phyloP scores from a whole-genome alignment of 2,113 vertebrate species.

The Tichodroma muraria region DNA sequence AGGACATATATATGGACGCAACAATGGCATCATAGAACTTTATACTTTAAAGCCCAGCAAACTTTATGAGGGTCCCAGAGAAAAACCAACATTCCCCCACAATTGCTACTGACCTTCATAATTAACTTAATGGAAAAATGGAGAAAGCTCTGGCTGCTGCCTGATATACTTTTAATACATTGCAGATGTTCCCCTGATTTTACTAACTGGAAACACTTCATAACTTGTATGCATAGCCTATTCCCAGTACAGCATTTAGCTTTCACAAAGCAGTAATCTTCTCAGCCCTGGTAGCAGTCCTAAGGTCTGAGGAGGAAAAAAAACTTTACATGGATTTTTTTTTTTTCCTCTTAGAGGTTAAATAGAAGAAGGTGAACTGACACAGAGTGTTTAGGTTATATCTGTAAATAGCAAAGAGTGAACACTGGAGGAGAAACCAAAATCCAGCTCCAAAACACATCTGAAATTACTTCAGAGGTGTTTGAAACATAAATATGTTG shows the following conservation, averaged over 20 bases:
- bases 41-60: neutral
- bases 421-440: neutral
- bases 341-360: neutral
- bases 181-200: constrained; percentile 30
- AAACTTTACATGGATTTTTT: neutral
- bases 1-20: no score
- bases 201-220: constrained; percentile 22
- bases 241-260: neutral
- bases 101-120: neutral
- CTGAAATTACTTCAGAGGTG: neutral
- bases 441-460: neutral
- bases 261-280: neutral
- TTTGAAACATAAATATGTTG: neutral
- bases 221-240: neutral
- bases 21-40: neutral
- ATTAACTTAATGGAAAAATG: neutral
- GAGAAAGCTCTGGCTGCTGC: neutral
- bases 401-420: neutral
- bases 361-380: neutral
- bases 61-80: neutral
- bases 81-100: neutral
- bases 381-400: neutral
- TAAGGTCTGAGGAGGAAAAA: neutral
- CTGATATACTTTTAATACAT: neutral
- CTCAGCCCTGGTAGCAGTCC: neutral